Evolutionary conservation across 2,888 invertebrate genomes (phyloP), one percentile per base, ranked within the genome.

Genomic region (Mantis religiosa): DNA sequence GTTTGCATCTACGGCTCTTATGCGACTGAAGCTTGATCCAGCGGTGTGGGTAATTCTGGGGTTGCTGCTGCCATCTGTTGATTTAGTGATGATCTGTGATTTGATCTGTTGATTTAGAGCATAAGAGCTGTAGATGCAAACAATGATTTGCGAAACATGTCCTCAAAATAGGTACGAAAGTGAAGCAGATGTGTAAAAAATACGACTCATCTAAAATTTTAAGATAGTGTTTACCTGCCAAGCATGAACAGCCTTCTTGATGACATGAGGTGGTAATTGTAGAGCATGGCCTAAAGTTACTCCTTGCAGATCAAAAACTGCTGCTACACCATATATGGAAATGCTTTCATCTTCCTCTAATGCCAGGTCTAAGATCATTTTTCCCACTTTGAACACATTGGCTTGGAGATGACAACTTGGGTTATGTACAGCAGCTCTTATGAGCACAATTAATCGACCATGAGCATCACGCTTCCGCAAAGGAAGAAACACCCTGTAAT

Each of bases 361-460:
- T 2, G 95, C 93, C n/a, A 95, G 90, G 91, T 96, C 96, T 90
- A 96, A 91, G 85, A 95, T 93, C 96, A 96, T 96, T 92, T 95
- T 94, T 84, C 95, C 94, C 91, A 92, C 92, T 93, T 96, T 96
- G 88, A 96, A 94, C 27, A 96, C 94, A 91, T 96, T 94, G 90
- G 95, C 94, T 91, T 95, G 94, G 54, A 93, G 93, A 91, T 95
- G 95, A 83, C 91, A 92, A 87, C 93, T 93, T 0, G 96, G 96
- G 92, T 95, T 93, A 91, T 96, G 95, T 0, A 93, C 94, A 6
- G 95, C 94, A 0, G 95, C 94, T 86, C 95, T 93, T 85, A 95
- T 94, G n/a, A 96, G 92, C 0, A 96, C 93, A 8, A 96, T 94
- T 91, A 95, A 93, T 90, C 94, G 93, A 85, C 95, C 94, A 82